Base-by-base conservation (phyloP, 2,888 invertebrate species). In the Campopleginae sp. region DNA sequence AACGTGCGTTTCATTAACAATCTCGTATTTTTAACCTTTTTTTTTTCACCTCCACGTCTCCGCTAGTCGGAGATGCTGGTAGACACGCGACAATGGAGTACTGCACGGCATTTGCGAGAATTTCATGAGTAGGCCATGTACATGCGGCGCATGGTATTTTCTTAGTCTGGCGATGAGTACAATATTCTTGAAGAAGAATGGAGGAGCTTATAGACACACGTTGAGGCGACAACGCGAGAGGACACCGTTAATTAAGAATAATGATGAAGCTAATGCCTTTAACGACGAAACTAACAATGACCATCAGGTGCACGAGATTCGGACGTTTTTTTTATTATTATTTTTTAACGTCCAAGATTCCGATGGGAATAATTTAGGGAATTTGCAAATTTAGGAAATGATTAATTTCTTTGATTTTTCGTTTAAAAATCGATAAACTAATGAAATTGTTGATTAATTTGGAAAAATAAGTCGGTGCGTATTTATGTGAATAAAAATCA, bases 261-360 rank as follows among this genome's bases (percentile, higher is more conserved):
- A 92, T 92, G 90, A 88, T 86, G 80, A 78, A 74, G 87, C 88
- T 91, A 91, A 91, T 92, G 90, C 89, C 88, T 91, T 90, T 91
- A 92, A 92, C 90, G 89, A 92, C 90, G 89, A 91, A 90, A 89
- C 86, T 89, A 91, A 92, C 92, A 91, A 91, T 91, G 89, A 91
- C 82, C 38, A 38, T 38, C 89, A 87, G 89, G 88, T 19, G 3
- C 38, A 23, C 5, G 17, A 38, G 27, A 44, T 17, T 27, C 8
- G n/a, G 23, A 10, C 38, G 14, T 38, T 38, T 42, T 17, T 33
- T 33, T 2, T 5, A 33, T 33, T 5, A 5, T 58, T 17, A 17
- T 44, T 58, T 54, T 14, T 10, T 10, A 23, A 42, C 19, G 23
- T 68, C 44, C 0, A n/a, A 27, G n/a, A 31, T 61, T 27, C 8